Evolutionary conservation across 2,888 invertebrate species (phyloP), one percentile per base, ranked within the genome.

Genomic region (Clusia tigrina): DNA sequence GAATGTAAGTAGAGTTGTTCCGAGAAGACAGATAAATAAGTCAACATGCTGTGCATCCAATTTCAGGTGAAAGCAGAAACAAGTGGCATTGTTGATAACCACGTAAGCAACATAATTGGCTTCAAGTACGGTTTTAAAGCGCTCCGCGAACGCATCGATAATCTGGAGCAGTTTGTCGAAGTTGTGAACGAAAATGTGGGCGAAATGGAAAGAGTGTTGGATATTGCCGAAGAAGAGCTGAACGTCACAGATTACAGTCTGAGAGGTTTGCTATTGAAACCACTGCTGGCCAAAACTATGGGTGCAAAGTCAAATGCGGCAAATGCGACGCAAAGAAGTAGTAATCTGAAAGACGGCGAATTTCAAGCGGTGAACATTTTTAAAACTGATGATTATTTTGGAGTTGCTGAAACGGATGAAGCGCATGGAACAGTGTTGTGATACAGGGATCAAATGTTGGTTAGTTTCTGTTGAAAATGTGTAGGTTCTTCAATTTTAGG

Each of bases 151-250:
- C 86, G 88, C 73, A 87, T 89, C 54, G 83, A 86, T 66, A 85
- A 85, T 54, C 67, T 90, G 42, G 86, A 86, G 68, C 76, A 83
- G 60, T 85, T 90, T 54, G 85, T 89, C n/a, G 74, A 80, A 9
- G 84, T 83, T 62, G 85, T 89, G 6, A 87, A 87, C 74, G 79
- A 85, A 24, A 88, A 89, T 74, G 70, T 87, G 15, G 77, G 80
- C 63, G 68, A 73, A 2, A 73, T 89, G 18, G 89, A 90, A 76
- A 85, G 85, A 70, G 86, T 86, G 68, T 83, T 90, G 24, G 87
- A 87, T 67, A 85, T 85, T 61, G 89, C 89, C 2, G 90, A 90
- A 79, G 73, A 80, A 26, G 87, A 89, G 64, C 86, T 88, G 67
- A 87, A 87, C 66, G 80, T 88, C 1, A 85, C 84, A 22, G 88